These are phyloP conservation scores for Bombus waltoni DNA, from an alignment of 1,140 invertebrate genomes.

Conservation along the genomic window DNA sequence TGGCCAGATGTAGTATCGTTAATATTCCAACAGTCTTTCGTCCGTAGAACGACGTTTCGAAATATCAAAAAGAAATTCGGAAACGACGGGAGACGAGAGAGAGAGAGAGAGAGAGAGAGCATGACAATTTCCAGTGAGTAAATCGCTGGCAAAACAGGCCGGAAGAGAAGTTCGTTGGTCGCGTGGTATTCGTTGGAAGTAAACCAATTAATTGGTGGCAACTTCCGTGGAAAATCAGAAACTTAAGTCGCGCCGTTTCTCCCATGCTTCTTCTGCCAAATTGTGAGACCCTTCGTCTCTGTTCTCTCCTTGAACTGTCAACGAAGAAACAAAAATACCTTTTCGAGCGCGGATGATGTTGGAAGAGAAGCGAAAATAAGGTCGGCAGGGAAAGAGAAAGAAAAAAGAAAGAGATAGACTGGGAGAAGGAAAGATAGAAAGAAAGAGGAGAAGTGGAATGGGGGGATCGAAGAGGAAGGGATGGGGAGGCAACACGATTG, in stretches of 20 bases:
- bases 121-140: slow-evolving; percentile 59
- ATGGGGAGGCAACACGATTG: slow-evolving; percentile 19
- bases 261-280: slow-evolving; percentile 70
- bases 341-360: slow-evolving; percentile 6
- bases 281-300: slow-evolving; percentile 48
- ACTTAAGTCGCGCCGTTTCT: slow-evolving; percentile 60
- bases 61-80: neutral
- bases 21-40: too few species aligned
- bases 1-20: too few species aligned
- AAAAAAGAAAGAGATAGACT: neutral
- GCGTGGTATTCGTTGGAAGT: slow-evolving; percentile 68
- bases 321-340: slow-evolving; percentile 65
- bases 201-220: slow-evolving; percentile 73
- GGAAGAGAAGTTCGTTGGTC: slow-evolving; percentile 68
- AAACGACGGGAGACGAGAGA: neutral
- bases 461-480: neutral
- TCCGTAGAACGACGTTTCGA: neutral
- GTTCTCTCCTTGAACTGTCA: slow-evolving; percentile 20
- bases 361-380: slow-evolving; percentile 5
- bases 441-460: neutral
- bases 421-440: neutral
- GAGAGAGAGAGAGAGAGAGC: neutral
- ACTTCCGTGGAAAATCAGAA: slow-evolving; percentile 71
- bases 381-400: neutral
- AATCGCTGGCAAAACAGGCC: slow-evolving; percentile 57